Evolutionary conservation across 1,140 invertebrate species (phyloP).

Genomic region (Macrobrachium nipponense): DNA sequence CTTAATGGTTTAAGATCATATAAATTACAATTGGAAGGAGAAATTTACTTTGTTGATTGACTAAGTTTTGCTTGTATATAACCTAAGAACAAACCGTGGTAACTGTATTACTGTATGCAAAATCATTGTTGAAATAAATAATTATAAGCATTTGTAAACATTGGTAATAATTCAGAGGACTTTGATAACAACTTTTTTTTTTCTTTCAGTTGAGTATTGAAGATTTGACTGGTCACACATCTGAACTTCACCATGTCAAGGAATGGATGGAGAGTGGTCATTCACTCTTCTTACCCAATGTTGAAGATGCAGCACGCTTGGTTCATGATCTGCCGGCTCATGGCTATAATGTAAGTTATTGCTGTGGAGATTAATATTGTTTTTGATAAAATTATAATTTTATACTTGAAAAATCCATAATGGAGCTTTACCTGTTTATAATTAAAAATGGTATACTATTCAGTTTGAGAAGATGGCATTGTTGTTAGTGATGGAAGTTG

Average conservation of each 20-base stretch:
- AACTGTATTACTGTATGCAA: too few relatives aligned
- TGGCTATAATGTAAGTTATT: conserved; percentile 57
- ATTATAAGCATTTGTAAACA: too few relatives aligned
- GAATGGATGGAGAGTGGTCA: conserved; percentile 59
- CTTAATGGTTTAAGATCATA: too few relatives aligned
- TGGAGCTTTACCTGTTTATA: background rate
- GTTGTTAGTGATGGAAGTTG: too few relatives aligned
- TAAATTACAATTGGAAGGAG: too few relatives aligned
- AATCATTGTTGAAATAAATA: too few relatives aligned
- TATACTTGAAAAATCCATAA: background rate
- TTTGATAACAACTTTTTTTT: background rate
- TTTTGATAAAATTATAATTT: background rate
- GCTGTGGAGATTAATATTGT: background rate
- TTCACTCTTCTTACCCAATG: conserved; percentile 60
- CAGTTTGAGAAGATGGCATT: too few relatives aligned
- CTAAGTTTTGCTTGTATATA: too few relatives aligned
- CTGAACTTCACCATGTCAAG: conserved; percentile 50
- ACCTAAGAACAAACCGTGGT: too few relatives aligned
- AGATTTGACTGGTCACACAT: conserved; percentile 53
- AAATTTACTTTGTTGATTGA: too few relatives aligned
- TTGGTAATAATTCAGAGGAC: too few relatives aligned
- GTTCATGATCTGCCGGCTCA: conserved; percentile 51
- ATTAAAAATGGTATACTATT: too few relatives aligned
- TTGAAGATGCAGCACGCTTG: conserved; percentile 49
- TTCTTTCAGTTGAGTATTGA: conserved; percentile 60